Base-by-base conservation (phyloP, 2,888 invertebrate species). In the Tolmerus cingulatus region DNA sequence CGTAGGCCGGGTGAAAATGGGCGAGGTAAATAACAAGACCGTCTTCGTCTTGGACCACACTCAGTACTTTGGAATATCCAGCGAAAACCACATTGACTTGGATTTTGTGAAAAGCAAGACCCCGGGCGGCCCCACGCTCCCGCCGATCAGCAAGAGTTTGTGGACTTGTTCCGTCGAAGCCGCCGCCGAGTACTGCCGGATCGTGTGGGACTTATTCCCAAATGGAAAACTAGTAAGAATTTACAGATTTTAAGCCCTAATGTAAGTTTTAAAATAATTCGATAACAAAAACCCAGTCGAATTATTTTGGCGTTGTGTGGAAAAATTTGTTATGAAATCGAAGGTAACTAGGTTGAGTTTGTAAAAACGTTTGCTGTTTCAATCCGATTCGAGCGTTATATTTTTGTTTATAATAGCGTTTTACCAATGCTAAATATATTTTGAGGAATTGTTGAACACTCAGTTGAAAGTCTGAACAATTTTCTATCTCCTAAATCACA, bases 131-230 rank as follows among this genome's bases (percentile, higher is more conserved):
- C 96, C 96, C 86, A 96, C 96, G 0, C 93, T 97, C 74, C 95
- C 96, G 7, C 97, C 98, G 1, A 96, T 99, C 88, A 96, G 96
- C 88, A 99, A 99, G 93, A 97, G 97, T 0, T 92, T 99, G 86
- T 99, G 99, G 99, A 99, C 98, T 0, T 98, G 97, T 90, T 97
- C 97, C 89, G 97, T 99, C 0, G 99, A 99, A 93, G 96, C 98
- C 1, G 96, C 98, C 0, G 95, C 99, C 88, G 99, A 99, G 92
- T 99, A 99, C 91, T 98, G 98, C 90, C 95, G 99, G 34, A 97
- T 99, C 90, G 97, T 98, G 0, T 98, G 98, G 97, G 99, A 99
- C 93, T 94, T 99, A n/a, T 99, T 98, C 93, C 98, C 98, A 0
- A 95, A 95, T 88, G 97, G 96, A 88, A 97, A 98, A 94, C 93